Evolutionary conservation across 2,113 vertebrate genomes (phyloP).

Genomic region (Pampusana beccarii): DNA sequence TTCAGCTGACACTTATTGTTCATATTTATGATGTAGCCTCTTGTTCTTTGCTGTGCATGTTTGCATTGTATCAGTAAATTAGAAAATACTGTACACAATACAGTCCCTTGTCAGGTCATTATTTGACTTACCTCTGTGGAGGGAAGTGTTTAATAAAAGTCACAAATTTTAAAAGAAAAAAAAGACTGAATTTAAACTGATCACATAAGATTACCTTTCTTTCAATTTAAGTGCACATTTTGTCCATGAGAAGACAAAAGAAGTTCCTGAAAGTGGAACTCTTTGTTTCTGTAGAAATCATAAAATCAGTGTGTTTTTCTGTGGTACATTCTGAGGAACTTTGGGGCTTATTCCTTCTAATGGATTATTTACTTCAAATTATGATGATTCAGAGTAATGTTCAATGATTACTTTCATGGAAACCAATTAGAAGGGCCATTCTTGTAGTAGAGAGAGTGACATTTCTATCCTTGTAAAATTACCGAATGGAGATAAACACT

Average conservation of each 20-base stretch:
- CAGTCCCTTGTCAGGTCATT: not conserved
- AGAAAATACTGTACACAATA: not conserved
- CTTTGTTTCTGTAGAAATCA: not conserved
- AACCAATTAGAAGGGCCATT: conserved; percentile 29
- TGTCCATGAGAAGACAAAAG: not conserved
- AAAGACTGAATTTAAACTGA: not conserved
- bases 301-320: not conserved
- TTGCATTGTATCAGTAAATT: not conserved
- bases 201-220: not conserved
- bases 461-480: conserved; percentile 27
- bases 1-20: not conserved
- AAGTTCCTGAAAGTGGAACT: not conserved
- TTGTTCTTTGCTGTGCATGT: not conserved
- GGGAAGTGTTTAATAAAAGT: not conserved
- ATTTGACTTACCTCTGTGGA: not conserved
- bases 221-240: not conserved
- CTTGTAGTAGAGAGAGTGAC: not conserved
- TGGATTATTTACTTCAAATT: not conserved
- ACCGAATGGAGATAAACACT: conserved; percentile 2
- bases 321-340: not conserved
- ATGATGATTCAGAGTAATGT: conserved; percentile 3
- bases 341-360: not conserved
- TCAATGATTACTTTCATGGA: not conserved
- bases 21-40: not conserved
- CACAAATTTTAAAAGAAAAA: not conserved